Base-by-base conservation (phyloP, 1,140 invertebrate species). In the Eulimnadia texana region DNA sequence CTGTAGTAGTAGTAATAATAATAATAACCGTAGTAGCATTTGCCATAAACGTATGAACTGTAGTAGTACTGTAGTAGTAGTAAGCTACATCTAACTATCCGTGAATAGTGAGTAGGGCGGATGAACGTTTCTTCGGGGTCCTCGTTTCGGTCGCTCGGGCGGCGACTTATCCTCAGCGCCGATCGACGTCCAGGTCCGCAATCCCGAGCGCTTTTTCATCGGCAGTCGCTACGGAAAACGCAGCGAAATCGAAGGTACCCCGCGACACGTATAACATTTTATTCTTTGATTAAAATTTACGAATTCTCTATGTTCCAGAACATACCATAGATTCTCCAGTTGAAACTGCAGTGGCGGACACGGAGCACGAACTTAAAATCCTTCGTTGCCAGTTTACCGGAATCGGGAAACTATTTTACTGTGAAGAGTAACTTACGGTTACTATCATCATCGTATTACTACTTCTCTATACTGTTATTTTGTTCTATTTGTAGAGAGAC, bases 221-320 rank as follows among this genome's bases (percentile, higher is more conserved):
- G 60, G 52, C 2, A 61, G 60, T 13, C 60, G 60, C 22, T 61
- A 61, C 28, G 60, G 60, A 1, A 61, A 61, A 61, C 60, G 60
- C 19, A 61, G 60, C 28, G 60, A 61, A 54, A n/a, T 54, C 3
- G 50, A 52, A 61, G 20, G 60, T 61, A 9, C n/a, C n/a, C n/a
- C n/a, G n/a, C n/a, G n/a, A n/a, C n/a, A n/a, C n/a, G n/a, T n/a
- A n/a, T n/a, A n/a, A n/a, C n/a, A n/a, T n/a, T n/a, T n/a, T n/a
- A n/a, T n/a, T n/a, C n/a, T n/a, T n/a, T n/a, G n/a, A n/a, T n/a
- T n/a, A n/a, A n/a, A n/a, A 42, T 42, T 42, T 42, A 42, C 33
- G 6, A 42, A 9, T 42, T 42, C 16, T 42, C 16, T 42, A 42
- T 42, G 16, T 42, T 42, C 6, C 16, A 42, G 33, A 42, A 16